These are phyloP conservation scores for Meandrusa payeni DNA, from an alignment of 2,888 invertebrate species.

Conservation along the genomic window DNA sequence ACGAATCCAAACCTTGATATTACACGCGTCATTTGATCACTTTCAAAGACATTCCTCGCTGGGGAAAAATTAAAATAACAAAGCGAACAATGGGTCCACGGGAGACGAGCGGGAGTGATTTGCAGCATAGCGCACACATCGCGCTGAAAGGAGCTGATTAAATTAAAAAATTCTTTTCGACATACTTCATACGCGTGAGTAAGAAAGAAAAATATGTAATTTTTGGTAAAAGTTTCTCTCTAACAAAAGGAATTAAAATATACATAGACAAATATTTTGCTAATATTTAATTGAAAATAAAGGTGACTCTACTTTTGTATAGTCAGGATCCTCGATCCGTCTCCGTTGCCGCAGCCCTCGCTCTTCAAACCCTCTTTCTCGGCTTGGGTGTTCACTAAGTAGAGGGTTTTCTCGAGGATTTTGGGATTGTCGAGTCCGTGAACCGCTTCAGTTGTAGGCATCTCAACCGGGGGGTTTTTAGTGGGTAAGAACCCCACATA, in stretches of 20 bases:
- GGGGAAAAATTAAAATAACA: constrained; percentile 77
- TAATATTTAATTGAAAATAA: no score
- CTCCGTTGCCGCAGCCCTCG: no score
- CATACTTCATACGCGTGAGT: constrained; percentile 25
- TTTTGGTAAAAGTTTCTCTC: constrained; percentile 23
- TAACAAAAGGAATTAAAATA: neutral
- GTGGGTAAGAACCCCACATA: no score
- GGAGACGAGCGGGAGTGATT: constrained; percentile 47
- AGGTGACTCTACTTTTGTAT: no score
- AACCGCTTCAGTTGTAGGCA: no score
- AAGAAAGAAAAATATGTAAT: constrained; percentile 21
- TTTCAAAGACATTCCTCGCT: constrained; percentile 75
- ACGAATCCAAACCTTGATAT: constrained; percentile 66
- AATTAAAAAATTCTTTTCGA: constrained; percentile 64
- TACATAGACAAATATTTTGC: no score
- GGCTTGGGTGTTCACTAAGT: no score
- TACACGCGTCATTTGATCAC: constrained; percentile 77
- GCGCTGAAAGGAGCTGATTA: constrained; percentile 43
- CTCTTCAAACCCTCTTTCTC: no score
- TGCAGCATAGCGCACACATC: constrained; percentile 36
- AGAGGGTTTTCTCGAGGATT: no score
- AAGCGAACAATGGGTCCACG: constrained; percentile 52
- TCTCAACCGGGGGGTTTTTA: no score
- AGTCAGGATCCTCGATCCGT: no score
- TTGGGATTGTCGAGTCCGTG: no score